phyloP scores from a whole-genome alignment of 2,888 invertebrate species.

The Emmelina monodactyla region DNA sequence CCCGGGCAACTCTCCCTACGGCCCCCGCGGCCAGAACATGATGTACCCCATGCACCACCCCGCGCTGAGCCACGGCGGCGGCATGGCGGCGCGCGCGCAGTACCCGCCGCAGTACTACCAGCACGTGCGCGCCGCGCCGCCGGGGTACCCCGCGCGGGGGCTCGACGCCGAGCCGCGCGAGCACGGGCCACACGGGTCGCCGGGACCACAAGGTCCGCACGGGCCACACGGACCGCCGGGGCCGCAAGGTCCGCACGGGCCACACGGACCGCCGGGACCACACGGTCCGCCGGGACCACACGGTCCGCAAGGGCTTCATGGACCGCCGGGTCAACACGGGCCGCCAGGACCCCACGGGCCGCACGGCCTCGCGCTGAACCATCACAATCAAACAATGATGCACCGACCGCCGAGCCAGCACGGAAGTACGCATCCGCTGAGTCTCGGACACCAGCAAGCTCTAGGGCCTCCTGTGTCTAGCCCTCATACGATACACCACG shows the following conservation, averaged over 20 bases:
- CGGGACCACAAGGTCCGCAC: slow-evolving; percentile 6
- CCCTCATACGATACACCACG: no score
- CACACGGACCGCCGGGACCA: slow-evolving; percentile 14
- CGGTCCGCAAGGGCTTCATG: slow-evolving; percentile 13
- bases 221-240: slow-evolving; percentile 5
- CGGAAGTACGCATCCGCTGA: slow-evolving; percentile 11
- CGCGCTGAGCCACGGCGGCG: slow-evolving; percentile 17
- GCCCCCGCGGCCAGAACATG: slow-evolving; percentile 13
- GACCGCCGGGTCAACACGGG: slow-evolving; percentile 13
- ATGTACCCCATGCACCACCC: slow-evolving; percentile 28
- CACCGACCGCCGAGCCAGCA: slow-evolving; percentile 14
- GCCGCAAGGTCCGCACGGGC: slow-evolving; percentile 8
- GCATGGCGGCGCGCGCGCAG: slow-evolving; percentile 17
- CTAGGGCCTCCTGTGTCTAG: no score
- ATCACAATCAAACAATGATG: no score
- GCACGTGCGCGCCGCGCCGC: slow-evolving; percentile 19
- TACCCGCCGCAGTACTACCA: slow-evolving; percentile 41
- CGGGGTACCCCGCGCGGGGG: slow-evolving; percentile 11
- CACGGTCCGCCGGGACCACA: slow-evolving; percentile 13
- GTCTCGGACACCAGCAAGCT: no score
- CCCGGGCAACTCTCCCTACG: slow-evolving; percentile 6
- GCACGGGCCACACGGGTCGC: slow-evolving; percentile 4
- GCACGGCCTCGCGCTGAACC: no score
- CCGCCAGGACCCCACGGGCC: slow-evolving; percentile 15
- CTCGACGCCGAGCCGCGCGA: slow-evolving; percentile 9